phyloP scores from a whole-genome alignment of 2,888 invertebrate genomes.

The Capitulum mitella region DNA sequence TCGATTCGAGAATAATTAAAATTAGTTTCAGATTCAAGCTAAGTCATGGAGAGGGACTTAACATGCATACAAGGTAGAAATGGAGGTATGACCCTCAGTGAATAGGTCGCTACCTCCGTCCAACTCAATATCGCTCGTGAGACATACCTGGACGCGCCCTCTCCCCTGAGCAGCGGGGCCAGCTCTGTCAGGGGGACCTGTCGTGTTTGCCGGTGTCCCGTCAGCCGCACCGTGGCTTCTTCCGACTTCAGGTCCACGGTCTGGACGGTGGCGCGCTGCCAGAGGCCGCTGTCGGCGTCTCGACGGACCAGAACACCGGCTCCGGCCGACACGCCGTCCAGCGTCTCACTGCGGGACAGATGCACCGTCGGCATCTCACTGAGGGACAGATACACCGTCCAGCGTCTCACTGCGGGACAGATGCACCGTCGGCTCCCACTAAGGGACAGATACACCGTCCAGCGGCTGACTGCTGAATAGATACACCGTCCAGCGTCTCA shows the following conservation, averaged over 20 bases:
- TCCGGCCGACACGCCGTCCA: neutral
- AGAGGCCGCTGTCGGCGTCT: conserved; percentile 23
- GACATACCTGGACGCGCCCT: too few species aligned
- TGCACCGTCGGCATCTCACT: neutral
- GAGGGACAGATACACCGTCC: neutral
- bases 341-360: neutral
- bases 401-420: too few species aligned
- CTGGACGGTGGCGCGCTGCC: conserved; percentile 24
- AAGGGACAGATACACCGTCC: too few species aligned
- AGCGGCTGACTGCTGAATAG: too few species aligned
- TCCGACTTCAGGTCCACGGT: neutral
- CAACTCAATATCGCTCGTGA: neutral
- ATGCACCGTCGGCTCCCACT: too few species aligned
- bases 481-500: neutral
- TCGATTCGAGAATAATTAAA: too few species aligned
- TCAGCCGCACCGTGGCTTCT: neutral
- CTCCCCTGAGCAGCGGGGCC: neutral
- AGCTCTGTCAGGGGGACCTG: neutral
- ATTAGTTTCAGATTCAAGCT: too few species aligned
- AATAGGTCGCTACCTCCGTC: too few species aligned
- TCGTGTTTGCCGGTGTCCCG: neutral
- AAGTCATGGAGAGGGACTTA: too few species aligned
- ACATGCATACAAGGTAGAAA: too few species aligned
- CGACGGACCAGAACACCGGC: neutral
- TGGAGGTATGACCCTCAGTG: too few species aligned